These are phyloP conservation scores for Micrastur ruficollis DNA, from an alignment of 2,797 vertebrate species.

Conservation along the genomic window DNA sequence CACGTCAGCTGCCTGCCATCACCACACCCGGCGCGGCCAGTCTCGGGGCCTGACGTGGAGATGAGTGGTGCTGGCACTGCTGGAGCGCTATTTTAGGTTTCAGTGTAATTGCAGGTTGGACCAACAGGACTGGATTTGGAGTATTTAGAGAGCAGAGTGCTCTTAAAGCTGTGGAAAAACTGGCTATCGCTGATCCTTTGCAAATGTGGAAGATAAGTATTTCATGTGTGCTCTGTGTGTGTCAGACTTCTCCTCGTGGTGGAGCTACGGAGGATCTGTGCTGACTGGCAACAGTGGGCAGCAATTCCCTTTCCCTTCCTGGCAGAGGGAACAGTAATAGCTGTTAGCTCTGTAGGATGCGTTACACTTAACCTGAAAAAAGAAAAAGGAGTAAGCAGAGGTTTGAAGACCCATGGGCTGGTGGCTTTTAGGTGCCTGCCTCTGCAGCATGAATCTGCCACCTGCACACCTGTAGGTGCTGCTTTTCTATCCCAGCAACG, in stretches of 20 bases:
- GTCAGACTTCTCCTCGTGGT: fast-evolving
- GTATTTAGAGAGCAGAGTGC: neutral
- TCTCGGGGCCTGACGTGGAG: neutral
- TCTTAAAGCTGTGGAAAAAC: neutral
- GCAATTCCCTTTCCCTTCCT: neutral
- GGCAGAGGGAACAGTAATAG: neutral
- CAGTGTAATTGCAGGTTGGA: conserved; percentile 2
- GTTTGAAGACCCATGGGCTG: neutral
- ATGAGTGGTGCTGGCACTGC: neutral
- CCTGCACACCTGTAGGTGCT: neutral
- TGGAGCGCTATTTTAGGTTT: neutral
- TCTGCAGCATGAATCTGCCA: neutral
- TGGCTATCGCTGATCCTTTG: neutral
- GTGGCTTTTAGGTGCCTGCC: neutral
- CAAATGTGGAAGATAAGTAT: neutral
- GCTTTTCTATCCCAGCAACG: neutral
- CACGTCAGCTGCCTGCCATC: fast-evolving
- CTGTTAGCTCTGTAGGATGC: neutral
- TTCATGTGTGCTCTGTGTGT: fast-evolving
- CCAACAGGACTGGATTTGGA: neutral
- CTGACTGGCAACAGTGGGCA: neutral
- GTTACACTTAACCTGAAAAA: neutral
- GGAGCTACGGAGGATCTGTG: neutral
- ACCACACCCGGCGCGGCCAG: neutral
- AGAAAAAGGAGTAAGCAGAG: neutral